Evolutionary conservation across 2,797 vertebrate genomes (phyloP).

Genomic region (Trachurus trachurus): DNA sequence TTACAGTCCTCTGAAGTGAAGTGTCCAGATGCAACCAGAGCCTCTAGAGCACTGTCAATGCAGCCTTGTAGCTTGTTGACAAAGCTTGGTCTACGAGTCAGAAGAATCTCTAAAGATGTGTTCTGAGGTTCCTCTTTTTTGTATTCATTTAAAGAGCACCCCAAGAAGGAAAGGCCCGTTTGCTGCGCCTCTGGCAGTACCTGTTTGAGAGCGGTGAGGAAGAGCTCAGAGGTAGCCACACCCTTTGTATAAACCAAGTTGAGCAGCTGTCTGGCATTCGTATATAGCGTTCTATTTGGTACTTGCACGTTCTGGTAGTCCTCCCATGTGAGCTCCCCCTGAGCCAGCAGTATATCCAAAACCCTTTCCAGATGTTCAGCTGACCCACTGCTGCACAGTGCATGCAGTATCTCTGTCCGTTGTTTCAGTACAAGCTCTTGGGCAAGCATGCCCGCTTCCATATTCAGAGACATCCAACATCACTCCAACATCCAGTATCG

Average conservation of each 20-base stretch:
- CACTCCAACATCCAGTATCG: neutral
- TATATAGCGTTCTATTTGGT: slow-evolving; percentile 76
- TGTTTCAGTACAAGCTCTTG: slow-evolving; percentile 84
- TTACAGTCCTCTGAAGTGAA: slow-evolving; percentile 85
- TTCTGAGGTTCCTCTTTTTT: slow-evolving; percentile 27
- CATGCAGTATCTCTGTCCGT: slow-evolving; percentile 83
- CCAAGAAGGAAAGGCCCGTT: slow-evolving; percentile 55
- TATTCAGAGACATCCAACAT: slow-evolving; percentile 10
- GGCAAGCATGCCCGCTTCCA: slow-evolving; percentile 76
- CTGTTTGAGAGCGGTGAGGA: slow-evolving; percentile 79
- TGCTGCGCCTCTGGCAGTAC: slow-evolving; percentile 76
- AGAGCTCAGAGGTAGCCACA: slow-evolving; percentile 74
- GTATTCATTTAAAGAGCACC: slow-evolving; percentile 1
- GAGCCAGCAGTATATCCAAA: slow-evolving; percentile 88
- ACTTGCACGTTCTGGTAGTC: slow-evolving; percentile 86
- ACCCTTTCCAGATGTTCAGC: slow-evolving; percentile 86
- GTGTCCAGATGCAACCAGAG: slow-evolving; percentile 74
- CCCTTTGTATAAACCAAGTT: slow-evolving; percentile 87
- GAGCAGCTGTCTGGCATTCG: slow-evolving; percentile 84
- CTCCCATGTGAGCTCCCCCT: slow-evolving; percentile 87
- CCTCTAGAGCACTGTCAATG: slow-evolving; percentile 78
- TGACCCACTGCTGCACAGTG: slow-evolving; percentile 84
- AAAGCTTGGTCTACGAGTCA: slow-evolving; percentile 81
- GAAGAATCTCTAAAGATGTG: slow-evolving; percentile 70
- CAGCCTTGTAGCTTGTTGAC: slow-evolving; percentile 81